Base-by-base conservation (phyloP, 2,113 vertebrate species). In the Cyphomyrus plagiostoma region DNA sequence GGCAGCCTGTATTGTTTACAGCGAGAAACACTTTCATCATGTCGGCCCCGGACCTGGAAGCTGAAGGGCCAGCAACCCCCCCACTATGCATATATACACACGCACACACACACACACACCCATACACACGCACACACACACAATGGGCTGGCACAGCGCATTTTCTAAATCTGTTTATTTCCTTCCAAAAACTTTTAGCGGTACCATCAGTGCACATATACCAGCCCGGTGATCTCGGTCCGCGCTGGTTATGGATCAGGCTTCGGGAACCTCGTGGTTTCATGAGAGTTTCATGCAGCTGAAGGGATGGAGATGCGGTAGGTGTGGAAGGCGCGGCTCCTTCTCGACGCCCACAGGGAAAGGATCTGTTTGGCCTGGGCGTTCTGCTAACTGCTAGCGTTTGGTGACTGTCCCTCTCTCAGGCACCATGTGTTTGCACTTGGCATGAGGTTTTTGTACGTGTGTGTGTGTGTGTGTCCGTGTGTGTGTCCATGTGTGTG, bases 401-500 rank as follows among this genome's bases (percentile, higher is more conserved):
- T 53, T 30, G 30, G 23, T 5, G 30, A 52, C 46, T 21, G 85
- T 52, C 21, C 0, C 49, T 50, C 50, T 49, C 48, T 13, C 15
- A 56, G 50, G 85, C 50, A 26, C 85, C 85, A 39, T 89, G 66
- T 86, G 88, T 66, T 50, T 86, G 85, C 87, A 15, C 26, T 62
- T 58, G 86, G 86, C 52, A 66, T 9, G 15, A 62, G 21, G 1
- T 26, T 58, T 87, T 56, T 17, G 86, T 48, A 0, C 7, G 46
- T 50, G 56, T 87, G 89, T 90, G 86, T 90, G n/a, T n/a, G 58
- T 90, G 90, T 87, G 85, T 52, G 50, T 52, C 3, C 4, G 17
- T 90, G 89, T 92, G 91, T 90, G 89, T 91, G 89, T 90, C 35
- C n/a, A n/a, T 50, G 56, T 87, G 89, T 90, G 86, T 90, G 46